Evolutionary conservation across 2,113 vertebrate species (phyloP), one percentile per base, ranked within the genome.

Genomic region (Acinonyx jubatus): DNA sequence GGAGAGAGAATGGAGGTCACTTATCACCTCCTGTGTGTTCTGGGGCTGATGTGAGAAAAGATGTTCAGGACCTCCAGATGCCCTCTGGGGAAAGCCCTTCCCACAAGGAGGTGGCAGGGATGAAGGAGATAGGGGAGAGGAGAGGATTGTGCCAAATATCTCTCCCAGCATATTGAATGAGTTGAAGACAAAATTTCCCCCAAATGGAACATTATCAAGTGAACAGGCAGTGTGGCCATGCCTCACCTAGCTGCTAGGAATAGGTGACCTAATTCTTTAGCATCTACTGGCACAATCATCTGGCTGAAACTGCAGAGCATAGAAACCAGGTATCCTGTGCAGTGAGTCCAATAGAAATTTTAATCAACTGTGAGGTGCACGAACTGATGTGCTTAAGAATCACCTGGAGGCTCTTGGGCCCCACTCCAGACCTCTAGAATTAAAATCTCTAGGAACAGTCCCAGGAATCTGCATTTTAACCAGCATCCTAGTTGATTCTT

Each of bases 1-100:
- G 38, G 45, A 86, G 66, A 85, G 36, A 92, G 48, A 94, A 95
- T n/a, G 57, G n/a, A 55, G 63, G 80, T 87, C 89, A 94, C 45
- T 68, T 12, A 21, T 93, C 36, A 38, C 41, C 15, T 71, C 33
- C 41, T 68, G 50, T 84, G 52, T 86, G 83, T 94, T 71, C 23
- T 9, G 38, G 38, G 21, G 15, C 50, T 45, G 15, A 23, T 3
- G 18, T 61, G 57, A 91, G 38, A 61, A 76, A 73, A 85, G 69
- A 78, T 31, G 6, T 61, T 82, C 29, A 52, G n/a, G 38, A 38
- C 52, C 18, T 96, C 65, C 73, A 86, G 48, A 23, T 38, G 23
- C 16, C 50, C 19, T 84, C 68, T 76, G 50, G 29, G 31, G 25
- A 91, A 69, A 84, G n/a, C 55, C 16, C 36, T 82, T 45, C 15